Base-by-base conservation (phyloP, 2,888 invertebrate genomes). In the Spisula solida region DNA sequence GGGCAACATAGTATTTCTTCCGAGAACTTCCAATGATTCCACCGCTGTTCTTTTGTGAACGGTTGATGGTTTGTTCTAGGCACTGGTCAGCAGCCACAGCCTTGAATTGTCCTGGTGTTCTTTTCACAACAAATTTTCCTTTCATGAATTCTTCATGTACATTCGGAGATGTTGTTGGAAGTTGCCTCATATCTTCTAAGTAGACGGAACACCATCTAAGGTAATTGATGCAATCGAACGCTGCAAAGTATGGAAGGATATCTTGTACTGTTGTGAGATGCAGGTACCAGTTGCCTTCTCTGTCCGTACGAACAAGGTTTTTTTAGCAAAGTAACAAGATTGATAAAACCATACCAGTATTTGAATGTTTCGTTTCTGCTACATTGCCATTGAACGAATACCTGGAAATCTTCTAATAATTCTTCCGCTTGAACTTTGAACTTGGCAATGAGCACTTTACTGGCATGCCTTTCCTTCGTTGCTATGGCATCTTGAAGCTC, bases 201-300 rank as follows among this genome's bases (percentile, higher is more conserved):
- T 88, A 88, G 16, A 88, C 56, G 18, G 85, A 87, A n/a, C 83
- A 79, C 88, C 88, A 84, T 81, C 88, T 34, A 0, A 84, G 18
- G 34, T 84, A 88, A 48, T 87, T 48, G 1, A 56, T 25, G 48
- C 56, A 47, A 60, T 79, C 87, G 25, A 70, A 78, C 8, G 41
- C 78, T 34, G 85, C 88, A 81, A 88, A 84, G n/a, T 75, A 88
- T 70, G 88, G 81, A n/a, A 81, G 34, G 18, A 87, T 79, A 18
- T 55, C 29, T 41, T 83, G 60, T 16, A 83, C 83, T 29, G 87
- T 60, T 14, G 47, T 2, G 1, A 88, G 16, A 66, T 84, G 83
- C 16, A 88, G 55, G 29, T 25, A 0, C 84, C 66, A 88, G 48
- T 88, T 81, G 4, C 88, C 88, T 56, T 88, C 88, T 29, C 88